Evolutionary conservation across 2,888 invertebrate genomes (phyloP).

Genomic region (Morpho deidamia): DNA sequence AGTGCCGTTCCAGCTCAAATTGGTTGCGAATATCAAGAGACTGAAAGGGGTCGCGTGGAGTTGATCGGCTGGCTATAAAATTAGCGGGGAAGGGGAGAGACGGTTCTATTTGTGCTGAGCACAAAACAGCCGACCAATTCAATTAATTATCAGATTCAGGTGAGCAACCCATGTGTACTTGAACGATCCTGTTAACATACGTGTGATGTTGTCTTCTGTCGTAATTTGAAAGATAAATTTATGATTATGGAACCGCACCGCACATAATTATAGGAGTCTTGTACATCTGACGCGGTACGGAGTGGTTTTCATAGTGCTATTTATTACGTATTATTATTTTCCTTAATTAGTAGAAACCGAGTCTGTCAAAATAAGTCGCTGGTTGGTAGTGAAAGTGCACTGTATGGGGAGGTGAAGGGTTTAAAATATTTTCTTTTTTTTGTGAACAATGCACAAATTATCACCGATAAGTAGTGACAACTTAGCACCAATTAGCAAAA

Average conservation of each 20-base stretch:
- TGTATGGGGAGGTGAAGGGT: too few relatives aligned
- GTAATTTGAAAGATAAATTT: conserved; percentile 32
- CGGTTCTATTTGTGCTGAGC: conserved; percentile 69
- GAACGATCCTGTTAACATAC: conserved; percentile 48
- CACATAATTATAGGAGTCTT: too few relatives aligned
- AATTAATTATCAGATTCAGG: conserved; percentile 79
- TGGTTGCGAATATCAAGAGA: conserved; percentile 76
- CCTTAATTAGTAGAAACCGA: too few relatives aligned
- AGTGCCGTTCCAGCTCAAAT: conserved; percentile 72
- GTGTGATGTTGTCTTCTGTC: conserved; percentile 41
- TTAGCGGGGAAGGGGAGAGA: conserved; percentile 39
- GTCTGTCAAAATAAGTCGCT: too few relatives aligned
- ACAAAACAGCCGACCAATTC: conserved; percentile 75
- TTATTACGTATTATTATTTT: too few relatives aligned
- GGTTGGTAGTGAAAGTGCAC: too few relatives aligned
- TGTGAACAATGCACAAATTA: too few relatives aligned
- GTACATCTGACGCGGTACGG: too few relatives aligned
- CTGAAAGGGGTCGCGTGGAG: conserved; percentile 63
- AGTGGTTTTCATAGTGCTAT: too few relatives aligned
- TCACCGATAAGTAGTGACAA: too few relatives aligned
- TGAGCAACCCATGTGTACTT: conserved; percentile 68
- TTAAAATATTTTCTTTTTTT: too few relatives aligned
- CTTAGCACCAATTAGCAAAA: too few relatives aligned
- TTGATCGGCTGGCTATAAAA: conserved; percentile 42
- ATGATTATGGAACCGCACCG: neutral